phyloP scores from a whole-genome alignment of 1,140 invertebrate species.

The Drosophila virilis region DNA sequence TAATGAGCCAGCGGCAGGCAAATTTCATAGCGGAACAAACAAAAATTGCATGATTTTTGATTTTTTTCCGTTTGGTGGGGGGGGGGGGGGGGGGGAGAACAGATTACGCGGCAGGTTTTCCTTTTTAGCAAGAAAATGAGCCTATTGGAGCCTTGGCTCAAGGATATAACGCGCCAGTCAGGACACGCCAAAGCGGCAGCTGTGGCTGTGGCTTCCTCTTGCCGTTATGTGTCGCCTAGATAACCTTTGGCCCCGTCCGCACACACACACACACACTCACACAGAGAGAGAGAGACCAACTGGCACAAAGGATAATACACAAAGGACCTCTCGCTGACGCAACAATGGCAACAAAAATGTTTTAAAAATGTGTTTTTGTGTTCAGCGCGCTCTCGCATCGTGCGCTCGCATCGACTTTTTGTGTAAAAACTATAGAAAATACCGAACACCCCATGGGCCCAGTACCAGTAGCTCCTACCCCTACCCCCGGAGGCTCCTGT shows the following conservation, averaged over 20 bases:
- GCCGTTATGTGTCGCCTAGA: constrained; percentile 63
- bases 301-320: constrained; percentile 78
- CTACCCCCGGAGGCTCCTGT: not conserved
- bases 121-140: not conserved
- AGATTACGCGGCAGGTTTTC: constrained; percentile 33
- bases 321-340: constrained; percentile 72
- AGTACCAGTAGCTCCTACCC: constrained; percentile 26
- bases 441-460: constrained; percentile 37
- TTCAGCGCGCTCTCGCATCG: constrained; percentile 17
- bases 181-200: constrained; percentile 54
- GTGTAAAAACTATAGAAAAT: constrained; percentile 76
- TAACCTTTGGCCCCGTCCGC: constrained; percentile 75
- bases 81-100: not conserved
- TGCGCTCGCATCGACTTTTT: constrained; percentile 49
- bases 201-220: constrained; percentile 46
- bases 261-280: constrained; percentile 39
- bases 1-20: constrained; percentile 34
- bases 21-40: constrained; percentile 37
- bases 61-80: constrained; percentile 8
- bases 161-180: constrained; percentile 38
- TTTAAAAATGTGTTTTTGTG: constrained; percentile 66
- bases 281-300: constrained; percentile 29
- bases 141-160: not conserved
- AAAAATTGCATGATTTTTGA: constrained; percentile 49
- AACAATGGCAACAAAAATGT: constrained; percentile 75